phyloP scores from a whole-genome alignment of 2,888 invertebrate species.

The Cheilosia impressa region DNA sequence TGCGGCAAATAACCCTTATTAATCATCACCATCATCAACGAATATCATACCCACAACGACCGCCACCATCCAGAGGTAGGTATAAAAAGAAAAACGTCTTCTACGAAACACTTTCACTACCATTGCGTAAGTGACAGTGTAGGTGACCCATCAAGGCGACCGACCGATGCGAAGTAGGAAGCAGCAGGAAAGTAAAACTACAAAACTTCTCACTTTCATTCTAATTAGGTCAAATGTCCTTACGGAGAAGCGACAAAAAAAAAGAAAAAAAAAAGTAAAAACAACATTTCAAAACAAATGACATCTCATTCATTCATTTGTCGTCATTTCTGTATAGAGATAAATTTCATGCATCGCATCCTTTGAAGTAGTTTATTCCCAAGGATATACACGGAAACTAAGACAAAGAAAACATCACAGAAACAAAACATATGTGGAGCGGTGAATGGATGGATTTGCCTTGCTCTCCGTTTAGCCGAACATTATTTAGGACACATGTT shows the following conservation, averaged over 20 bases:
- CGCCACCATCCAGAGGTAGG: conserved; percentile 8
- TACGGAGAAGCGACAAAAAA: background rate
- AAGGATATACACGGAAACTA: conserved; percentile 42
- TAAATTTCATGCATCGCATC: conserved; percentile 69
- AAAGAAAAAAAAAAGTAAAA: conserved; percentile 1
- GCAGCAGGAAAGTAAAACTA: background rate
- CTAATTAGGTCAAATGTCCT: conserved; percentile 72
- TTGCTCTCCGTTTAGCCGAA: conserved; percentile 8
- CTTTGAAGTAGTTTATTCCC: conserved; percentile 62
- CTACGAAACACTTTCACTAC: conserved; percentile 46
- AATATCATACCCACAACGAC: background rate
- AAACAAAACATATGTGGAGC: conserved; percentile 26
- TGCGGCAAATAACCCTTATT: conserved; percentile 32
- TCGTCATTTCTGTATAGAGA: conserved; percentile 38
- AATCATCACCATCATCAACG: conserved; percentile 38
- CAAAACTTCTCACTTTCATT: conserved; percentile 43
- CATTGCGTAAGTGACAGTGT: conserved; percentile 51
- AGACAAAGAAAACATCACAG: background rate
- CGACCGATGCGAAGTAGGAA: conserved; percentile 5
- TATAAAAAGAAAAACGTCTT: conserved; percentile 23
- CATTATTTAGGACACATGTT: conserved; percentile 62
- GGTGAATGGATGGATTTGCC: conserved; percentile 39
- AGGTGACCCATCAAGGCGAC: conserved; percentile 14
- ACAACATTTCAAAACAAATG: conserved; percentile 40
- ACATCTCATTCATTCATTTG: conserved; percentile 68